phyloP scores from a whole-genome alignment of 2,888 invertebrate genomes.

The Trichopoda pennipes region DNA sequence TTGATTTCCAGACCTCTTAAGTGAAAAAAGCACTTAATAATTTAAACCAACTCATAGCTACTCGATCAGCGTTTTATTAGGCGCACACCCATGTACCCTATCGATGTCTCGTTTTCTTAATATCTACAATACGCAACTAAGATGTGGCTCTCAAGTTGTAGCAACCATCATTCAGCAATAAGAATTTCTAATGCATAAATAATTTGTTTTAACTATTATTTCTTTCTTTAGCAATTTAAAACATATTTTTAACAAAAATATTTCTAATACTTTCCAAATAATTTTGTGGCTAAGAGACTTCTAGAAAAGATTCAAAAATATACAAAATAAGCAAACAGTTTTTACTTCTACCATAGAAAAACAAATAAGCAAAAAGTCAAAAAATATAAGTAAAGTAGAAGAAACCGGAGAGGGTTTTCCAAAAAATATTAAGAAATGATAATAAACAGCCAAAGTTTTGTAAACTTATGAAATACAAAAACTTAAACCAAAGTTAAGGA shows the following conservation, averaged over 20 bases:
- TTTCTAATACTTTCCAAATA: conserved; percentile 48
- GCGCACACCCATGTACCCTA: too few species aligned
- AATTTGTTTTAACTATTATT: conserved; percentile 31
- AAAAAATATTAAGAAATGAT: too few species aligned
- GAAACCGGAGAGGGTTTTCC: conserved; percentile 1
- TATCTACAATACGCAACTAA: too few species aligned
- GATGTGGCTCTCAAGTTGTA: too few species aligned
- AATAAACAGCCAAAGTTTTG: conserved; percentile 49
- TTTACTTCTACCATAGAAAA: conserved; percentile 3
- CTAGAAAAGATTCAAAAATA: neutral
- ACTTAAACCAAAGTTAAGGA: conserved; percentile 28
- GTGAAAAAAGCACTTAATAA: too few species aligned
- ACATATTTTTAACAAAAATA: conserved; percentile 41
- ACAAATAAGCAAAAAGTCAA: neutral
- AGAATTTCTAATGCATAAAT: conserved; percentile 41
- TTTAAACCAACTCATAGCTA: too few species aligned
- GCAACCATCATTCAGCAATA: neutral
- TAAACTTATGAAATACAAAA: conserved; percentile 50
- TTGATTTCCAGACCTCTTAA: too few species aligned
- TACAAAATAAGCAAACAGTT: conserved; percentile 23
- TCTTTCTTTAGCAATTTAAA: neutral
- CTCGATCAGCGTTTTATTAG: too few species aligned
- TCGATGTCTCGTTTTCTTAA: too few species aligned
- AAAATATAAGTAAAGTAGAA: neutral
- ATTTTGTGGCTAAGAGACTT: conserved; percentile 37